Percentiles rank a stretch among this genome's conserved stretches.
Evolutionary conservation across 2,113 vertebrate species (phyloP).

Genomic region (Pungitius pungitius): DNA sequence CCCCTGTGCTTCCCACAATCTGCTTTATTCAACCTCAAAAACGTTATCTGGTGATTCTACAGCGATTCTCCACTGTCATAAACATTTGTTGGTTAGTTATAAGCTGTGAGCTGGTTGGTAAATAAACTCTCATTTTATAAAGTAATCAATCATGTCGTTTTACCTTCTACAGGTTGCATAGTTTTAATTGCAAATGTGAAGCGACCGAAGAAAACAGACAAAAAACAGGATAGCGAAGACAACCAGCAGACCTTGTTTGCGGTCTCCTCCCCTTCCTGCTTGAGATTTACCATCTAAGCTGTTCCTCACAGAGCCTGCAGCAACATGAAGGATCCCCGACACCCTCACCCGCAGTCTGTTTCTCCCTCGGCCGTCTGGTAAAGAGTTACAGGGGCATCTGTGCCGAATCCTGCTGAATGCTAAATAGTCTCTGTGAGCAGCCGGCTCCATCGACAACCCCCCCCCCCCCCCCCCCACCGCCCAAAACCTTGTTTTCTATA

Average conservation of each 20-base stretch:
- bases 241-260: neutral
- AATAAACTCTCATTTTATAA: neutral
- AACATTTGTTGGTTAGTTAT: neutral
- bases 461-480: no score
- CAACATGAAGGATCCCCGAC: neutral
- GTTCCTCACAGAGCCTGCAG: neutral
- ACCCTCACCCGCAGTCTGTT: slow-evolving; percentile 1
- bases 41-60: neutral
- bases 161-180: neutral
- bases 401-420: neutral
- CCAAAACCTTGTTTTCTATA: neutral
- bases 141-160: neutral
- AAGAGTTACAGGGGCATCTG: neutral
- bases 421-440: neutral
- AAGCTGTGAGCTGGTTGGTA: neutral
- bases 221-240: neutral
- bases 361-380: neutral
- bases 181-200: neutral
- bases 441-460: neutral
- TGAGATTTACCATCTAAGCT: neutral
- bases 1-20: neutral
- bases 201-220: neutral
- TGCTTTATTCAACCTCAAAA: neutral
- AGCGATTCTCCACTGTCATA: neutral
- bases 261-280: neutral